These are phyloP conservation scores for Numida meleagris DNA, from an alignment of 2,113 vertebrate species.

Conservation along the genomic window DNA sequence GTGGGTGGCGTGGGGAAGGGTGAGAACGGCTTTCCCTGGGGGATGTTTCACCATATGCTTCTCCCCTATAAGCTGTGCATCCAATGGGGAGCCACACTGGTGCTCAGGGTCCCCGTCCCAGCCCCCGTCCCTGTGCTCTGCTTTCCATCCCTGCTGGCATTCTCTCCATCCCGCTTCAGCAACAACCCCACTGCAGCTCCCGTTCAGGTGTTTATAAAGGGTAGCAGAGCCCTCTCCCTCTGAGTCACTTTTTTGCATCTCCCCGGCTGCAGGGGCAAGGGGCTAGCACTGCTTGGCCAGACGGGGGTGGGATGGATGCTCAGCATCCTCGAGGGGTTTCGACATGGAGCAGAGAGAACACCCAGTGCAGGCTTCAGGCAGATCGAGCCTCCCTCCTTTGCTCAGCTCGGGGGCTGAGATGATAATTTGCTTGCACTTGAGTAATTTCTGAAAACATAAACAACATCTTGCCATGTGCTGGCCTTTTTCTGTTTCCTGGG, in stretches of 20 bases:
- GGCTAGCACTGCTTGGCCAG: fast-evolving
- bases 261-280: fast-evolving
- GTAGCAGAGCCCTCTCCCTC: neutral
- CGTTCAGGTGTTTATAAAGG: fast-evolving
- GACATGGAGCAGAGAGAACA: neutral
- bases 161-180: neutral
- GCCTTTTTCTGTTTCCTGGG: slow-evolving; percentile 21
- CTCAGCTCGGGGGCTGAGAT: neutral
- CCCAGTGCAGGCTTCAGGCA: neutral
- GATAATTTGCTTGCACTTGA: neutral
- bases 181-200: neutral
- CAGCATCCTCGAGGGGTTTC: neutral
- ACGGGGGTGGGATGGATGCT: neutral
- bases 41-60: neutral
- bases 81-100: fast-evolving
- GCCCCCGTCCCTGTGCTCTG: neutral
- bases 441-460: neutral
- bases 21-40: neutral
- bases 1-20: neutral
- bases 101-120: neutral
- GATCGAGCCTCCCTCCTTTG: neutral
- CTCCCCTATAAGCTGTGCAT: fast-evolving
- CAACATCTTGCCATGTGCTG: slow-evolving; percentile 25
- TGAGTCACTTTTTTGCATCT: fast-evolving
- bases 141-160: fast-evolving